Base-by-base conservation (phyloP, 2,113 vertebrate genomes). In the Gadus macrocephalus region DNA sequence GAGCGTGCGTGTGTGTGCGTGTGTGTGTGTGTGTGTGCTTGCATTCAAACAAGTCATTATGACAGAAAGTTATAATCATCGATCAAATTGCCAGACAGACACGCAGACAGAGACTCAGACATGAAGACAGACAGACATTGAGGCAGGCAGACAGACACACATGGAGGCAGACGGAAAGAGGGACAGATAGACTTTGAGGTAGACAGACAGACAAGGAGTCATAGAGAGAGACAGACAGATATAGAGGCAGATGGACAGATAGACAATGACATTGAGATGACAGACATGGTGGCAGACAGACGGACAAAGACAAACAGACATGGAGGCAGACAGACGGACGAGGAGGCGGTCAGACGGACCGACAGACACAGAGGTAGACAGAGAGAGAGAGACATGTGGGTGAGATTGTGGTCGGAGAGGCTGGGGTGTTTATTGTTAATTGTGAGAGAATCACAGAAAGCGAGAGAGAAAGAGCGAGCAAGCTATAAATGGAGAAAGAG, bases 121-220 rank as follows among this genome's bases (percentile, higher is more conserved):
- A 49, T 49, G 42, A 78, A 80, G 58, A 53, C 66, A 84, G 71
- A 82, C 59, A 78, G 75, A 49, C 42, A 49, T 49, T 5, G 42
- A 49, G 42, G 9, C 42, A 49, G 42, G 42, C 42, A 49, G 42
- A 49, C 42, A 49, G 42, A 14, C 8, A 9, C 7, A 14, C 42
- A 49, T 49, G 42, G 12, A 19, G 17, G 58, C 4, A 19, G 58
- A 9, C 15, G 2, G 58, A n/a, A 19, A n/a, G 58, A n/a, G 42
- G 1, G 42, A 14, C 42, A 49, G 9, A 49, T 14, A 49, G 42
- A 14, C 8, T 49, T 9, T 2, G 5, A 60, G 58, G 58, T 4
- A 60, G 59, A 14, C 59, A 61, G 59, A 25, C 59, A 20, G 58
- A 59, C 42, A 14, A 14, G 12, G 42, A 49, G 42, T 49, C 42